Base-by-base conservation (phyloP, 2,888 invertebrate genomes). In the Torymus aiolomorphi region DNA sequence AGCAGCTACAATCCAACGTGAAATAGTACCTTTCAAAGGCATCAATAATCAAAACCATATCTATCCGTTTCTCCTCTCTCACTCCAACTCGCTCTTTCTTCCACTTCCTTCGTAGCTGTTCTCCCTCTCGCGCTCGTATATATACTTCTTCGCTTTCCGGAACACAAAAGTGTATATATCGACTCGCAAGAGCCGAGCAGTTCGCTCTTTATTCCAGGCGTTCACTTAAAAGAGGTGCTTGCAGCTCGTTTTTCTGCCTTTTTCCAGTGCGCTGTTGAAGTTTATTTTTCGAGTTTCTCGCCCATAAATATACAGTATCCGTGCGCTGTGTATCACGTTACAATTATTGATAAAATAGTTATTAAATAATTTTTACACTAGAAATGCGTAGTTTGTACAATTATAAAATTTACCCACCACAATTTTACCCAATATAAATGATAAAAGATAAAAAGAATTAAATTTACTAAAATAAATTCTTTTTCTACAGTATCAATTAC, bases 11-110 rank as follows among this genome's bases (percentile, higher is more conserved):
- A 57, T 67, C 57, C 69, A 52, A 73, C 61, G 74, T 75, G 71
- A 79, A 79, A 76, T 80, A 80, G 72, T 59, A 80, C 71, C 75
- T 76, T 61, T 76, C 66, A 72, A 76, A 80, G 71, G 80, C 80
- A 72, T 76, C 76, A 63, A 80, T 80, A 72, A 76, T 76, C 71
- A 75, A 61, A 63, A 63, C 31, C 49, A 24, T 76, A 69, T 76
- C 63, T 56, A 76, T 62, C 57, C 42, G 31, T 31, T 31, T 31
- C 31, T 31, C 8, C 31, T 31, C 31, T 31, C 8, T 8, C 4
- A 5, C 31, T 31, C 31, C 2, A 3, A 3, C 31, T 31, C 42
- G 16, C 42, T 49, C 18, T 76, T 61, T 76, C 12, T 16, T 57
- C 54, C 12, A 42, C 13, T 74, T 67, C 49, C 54, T 61, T 51